Evolutionary conservation across 2,797 vertebrate genomes (phyloP).

Genomic region (Anguilla anguilla): DNA sequence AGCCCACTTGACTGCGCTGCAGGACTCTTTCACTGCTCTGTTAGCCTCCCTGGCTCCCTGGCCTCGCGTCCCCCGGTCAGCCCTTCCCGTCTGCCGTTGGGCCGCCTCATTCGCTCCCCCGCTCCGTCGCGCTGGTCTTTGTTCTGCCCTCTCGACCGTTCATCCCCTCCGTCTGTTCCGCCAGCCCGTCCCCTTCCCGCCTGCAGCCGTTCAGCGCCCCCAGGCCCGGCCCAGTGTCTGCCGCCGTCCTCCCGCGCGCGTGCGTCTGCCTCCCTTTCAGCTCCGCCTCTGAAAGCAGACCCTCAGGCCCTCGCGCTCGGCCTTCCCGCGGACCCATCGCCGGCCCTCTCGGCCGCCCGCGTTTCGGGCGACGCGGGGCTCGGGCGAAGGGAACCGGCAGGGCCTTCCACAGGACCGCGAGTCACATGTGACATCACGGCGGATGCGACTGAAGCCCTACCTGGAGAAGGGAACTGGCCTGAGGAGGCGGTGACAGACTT

Average conservation of each 20-base stretch:
- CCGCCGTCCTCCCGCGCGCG: too few relatives aligned
- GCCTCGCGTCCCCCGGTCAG: background rate
- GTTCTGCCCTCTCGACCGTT: background rate
- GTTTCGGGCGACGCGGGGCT: background rate
- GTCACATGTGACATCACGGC: background rate
- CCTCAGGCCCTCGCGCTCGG: slow-evolving; percentile 12
- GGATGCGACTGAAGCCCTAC: background rate
- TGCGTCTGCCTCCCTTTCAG: too few relatives aligned
- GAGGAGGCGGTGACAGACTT: background rate
- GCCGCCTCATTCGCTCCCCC: too few relatives aligned
- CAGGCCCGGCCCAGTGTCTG: background rate
- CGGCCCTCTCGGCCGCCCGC: slow-evolving; percentile 41
- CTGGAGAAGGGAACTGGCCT: background rate
- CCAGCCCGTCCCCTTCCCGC: background rate
- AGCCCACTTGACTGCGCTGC: background rate
- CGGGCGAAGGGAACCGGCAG: too few relatives aligned
- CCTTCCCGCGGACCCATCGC: slow-evolving; percentile 28
- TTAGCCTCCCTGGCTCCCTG: background rate
- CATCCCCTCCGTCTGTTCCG: background rate
- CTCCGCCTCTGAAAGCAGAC: background rate
- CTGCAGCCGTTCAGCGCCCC: too few relatives aligned
- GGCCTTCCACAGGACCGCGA: background rate
- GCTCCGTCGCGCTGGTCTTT: background rate
- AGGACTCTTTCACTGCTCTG: background rate
- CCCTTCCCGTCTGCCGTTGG: background rate